A percentile compares a stretch with the other conserved stretches of the same genome.
These are phyloP conservation scores for Peromyscus leucopus DNA, from an alignment of 2,113 vertebrate species.

Conservation along the genomic window DNA sequence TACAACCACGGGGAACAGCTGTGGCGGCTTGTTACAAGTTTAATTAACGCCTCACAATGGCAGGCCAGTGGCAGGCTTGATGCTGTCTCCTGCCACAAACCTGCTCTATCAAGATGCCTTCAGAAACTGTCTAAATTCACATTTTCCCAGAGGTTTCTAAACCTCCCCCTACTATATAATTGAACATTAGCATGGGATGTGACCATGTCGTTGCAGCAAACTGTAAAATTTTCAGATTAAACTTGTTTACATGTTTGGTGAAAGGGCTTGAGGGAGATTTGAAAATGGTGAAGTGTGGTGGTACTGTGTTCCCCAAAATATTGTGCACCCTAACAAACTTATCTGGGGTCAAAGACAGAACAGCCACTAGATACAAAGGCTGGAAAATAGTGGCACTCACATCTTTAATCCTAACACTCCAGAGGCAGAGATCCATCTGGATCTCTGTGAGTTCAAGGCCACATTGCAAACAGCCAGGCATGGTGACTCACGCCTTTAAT, in stretches of 20 bases:
- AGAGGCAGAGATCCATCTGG: too few species aligned
- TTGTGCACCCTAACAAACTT: too few species aligned
- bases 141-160: slow-evolving; percentile 52
- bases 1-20: slow-evolving; percentile 57
- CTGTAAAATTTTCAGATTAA: background rate
- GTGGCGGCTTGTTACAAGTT: slow-evolving; percentile 56
- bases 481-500: too few species aligned
- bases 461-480: too few species aligned
- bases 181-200: slow-evolving; percentile 10
- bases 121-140: slow-evolving; percentile 41
- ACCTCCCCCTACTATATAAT: background rate
- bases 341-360: too few species aligned
- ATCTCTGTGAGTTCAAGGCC: too few species aligned
- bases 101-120: slow-evolving; percentile 10
- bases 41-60: slow-evolving; percentile 74
- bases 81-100: slow-evolving; percentile 54
- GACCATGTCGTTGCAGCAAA: background rate
- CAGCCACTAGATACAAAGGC: too few species aligned
- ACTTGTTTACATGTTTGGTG: background rate
- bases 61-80: slow-evolving; percentile 52
- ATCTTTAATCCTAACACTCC: too few species aligned
- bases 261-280: background rate
- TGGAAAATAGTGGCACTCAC: too few species aligned
- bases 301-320: too few species aligned
- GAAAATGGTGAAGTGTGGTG: background rate